These are phyloP conservation scores for Cheilosia urbana DNA, from an alignment of 2,888 invertebrate species.

Conservation along the genomic window DNA sequence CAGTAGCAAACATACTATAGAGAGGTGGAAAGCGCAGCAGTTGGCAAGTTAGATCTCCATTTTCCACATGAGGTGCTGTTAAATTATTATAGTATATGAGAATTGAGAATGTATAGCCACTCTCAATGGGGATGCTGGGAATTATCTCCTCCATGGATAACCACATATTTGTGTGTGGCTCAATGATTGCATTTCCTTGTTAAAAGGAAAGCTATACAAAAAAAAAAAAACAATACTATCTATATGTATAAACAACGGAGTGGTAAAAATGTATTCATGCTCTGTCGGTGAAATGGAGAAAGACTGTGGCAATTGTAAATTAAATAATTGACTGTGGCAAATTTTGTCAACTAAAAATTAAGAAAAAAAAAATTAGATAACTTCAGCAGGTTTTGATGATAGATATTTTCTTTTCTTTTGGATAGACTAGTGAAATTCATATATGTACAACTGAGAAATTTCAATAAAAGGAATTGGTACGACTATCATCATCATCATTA, in stretches of 20 bases:
- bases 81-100: constrained; percentile 61
- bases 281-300: too few relatives aligned
- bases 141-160: constrained; percentile 26
- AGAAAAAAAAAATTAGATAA: too few relatives aligned
- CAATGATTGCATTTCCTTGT: constrained; percentile 47
- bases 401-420: too few relatives aligned
- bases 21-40: constrained; percentile 30
- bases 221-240: background rate
- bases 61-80: constrained; percentile 56
- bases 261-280: background rate
- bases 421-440: too few relatives aligned
- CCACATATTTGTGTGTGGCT: constrained; percentile 30
- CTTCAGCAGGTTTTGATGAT: too few relatives aligned
- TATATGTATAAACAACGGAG: background rate
- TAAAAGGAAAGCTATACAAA: background rate
- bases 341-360: too few relatives aligned
- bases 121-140: constrained; percentile 34
- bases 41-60: constrained; percentile 63
- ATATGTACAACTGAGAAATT: too few relatives aligned
- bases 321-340: too few relatives aligned
- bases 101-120: background rate
- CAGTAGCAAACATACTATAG: constrained; percentile 20
- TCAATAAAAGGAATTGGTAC: too few relatives aligned
- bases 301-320: too few relatives aligned
- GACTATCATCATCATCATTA: too few relatives aligned